Conservation (phyloP, 2,113 vertebrate species). For the Australoheros scitulus region DNA sequence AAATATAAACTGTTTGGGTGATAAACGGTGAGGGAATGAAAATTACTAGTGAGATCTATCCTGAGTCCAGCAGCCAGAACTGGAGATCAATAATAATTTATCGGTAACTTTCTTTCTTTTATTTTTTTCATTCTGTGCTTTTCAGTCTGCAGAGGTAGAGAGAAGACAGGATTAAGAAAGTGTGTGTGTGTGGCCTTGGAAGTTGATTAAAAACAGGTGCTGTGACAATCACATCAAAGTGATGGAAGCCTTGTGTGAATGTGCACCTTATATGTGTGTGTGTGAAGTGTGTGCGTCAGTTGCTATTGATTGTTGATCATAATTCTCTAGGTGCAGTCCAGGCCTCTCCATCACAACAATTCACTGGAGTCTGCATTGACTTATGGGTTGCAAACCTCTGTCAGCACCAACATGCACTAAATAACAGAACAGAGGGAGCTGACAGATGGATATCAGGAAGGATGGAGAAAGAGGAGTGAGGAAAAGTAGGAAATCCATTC, state of each 20-base stretch:
- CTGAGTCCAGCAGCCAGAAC: slow-evolving; percentile 48
- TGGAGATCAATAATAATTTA: slow-evolving; percentile 77
- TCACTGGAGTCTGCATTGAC: slow-evolving; percentile 62
- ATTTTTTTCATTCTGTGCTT: slow-evolving; percentile 20
- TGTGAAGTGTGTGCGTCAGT: slow-evolving; percentile 32
- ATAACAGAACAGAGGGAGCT: slow-evolving; percentile 57
- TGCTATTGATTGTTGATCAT: slow-evolving; percentile 77
- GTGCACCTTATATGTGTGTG: not conserved
- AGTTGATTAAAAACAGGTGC: slow-evolving; percentile 78
- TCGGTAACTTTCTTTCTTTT: slow-evolving; percentile 66
- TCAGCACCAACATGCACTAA: slow-evolving; percentile 65
- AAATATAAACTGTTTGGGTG: slow-evolving; percentile 61
- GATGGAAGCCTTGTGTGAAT: slow-evolving; percentile 64
- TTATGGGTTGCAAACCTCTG: slow-evolving; percentile 67
- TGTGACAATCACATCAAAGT: slow-evolving; percentile 75
- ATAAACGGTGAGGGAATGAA: slow-evolving; percentile 66
- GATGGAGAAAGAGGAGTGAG: slow-evolving; percentile 16
- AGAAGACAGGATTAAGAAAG: slow-evolving; percentile 56
- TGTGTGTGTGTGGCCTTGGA: slow-evolving; percentile 71
- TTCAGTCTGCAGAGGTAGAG: slow-evolving; percentile 1
- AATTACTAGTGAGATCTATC: slow-evolving; percentile 70
- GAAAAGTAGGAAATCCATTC: slow-evolving; percentile 58
- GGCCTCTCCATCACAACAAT: slow-evolving; percentile 69
- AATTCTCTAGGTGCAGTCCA: slow-evolving; percentile 58
- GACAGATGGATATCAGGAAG: slow-evolving; percentile 54